phyloP scores from a whole-genome alignment of 2,113 vertebrate species.

The Dolichallabes microphthalmus region DNA sequence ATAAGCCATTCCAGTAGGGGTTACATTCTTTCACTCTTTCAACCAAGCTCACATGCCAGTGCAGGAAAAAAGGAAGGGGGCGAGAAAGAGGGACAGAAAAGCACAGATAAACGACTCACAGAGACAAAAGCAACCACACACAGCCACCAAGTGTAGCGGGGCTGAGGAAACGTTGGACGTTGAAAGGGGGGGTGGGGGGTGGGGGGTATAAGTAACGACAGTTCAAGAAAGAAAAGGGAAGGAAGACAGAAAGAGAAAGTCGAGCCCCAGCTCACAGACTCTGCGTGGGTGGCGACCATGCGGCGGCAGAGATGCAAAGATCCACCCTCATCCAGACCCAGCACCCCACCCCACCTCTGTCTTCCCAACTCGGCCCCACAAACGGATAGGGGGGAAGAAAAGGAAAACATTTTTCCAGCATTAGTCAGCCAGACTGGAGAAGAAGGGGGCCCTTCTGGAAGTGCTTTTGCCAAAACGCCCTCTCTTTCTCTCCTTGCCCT shows the following conservation, averaged over 20 bases:
- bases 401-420: conserved; percentile 51
- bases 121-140: conserved; percentile 33
- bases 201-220: background rate
- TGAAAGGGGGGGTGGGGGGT: background rate
- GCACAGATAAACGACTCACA: conserved; percentile 16
- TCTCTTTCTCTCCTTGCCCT: conserved; percentile 38
- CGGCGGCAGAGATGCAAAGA: conserved; percentile 41
- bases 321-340: conserved; percentile 12
- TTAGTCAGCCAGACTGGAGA: conserved; percentile 51
- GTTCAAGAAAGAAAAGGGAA: conserved; percentile 10
- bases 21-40: conserved; percentile 55
- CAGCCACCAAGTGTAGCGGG: background rate
- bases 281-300: conserved; percentile 48
- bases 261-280: conserved; percentile 37
- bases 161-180: conserved; percentile 13
- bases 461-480: conserved; percentile 41
- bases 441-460: conserved; percentile 46
- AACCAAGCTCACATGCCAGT: conserved; percentile 42
- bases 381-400: conserved; percentile 29
- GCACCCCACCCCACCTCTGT: background rate
- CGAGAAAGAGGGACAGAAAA: conserved; percentile 29
- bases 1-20: conserved; percentile 45
- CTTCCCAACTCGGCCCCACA: conserved; percentile 34
- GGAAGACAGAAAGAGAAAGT: conserved; percentile 38
- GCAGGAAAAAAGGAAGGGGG: conserved; percentile 35